A percentile compares a stretch with the other conserved stretches of the same genome.
Evolutionary conservation across 1,140 invertebrate species (phyloP).

Genomic region (Bombus huntii): DNA sequence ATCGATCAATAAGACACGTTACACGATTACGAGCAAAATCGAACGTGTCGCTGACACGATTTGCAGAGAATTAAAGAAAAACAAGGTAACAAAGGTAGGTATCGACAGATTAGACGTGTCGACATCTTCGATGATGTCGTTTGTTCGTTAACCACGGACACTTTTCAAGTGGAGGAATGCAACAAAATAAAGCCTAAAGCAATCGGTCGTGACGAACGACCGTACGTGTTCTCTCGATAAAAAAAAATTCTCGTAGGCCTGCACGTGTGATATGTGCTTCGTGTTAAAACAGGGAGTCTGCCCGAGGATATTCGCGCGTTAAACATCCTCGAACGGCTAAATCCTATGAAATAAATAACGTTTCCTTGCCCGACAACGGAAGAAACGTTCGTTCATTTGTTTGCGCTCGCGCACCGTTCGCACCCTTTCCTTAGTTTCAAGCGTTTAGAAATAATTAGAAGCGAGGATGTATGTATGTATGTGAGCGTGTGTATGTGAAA

Average conservation of each 20-base stretch:
- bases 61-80: neutral
- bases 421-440: conserved; percentile 49
- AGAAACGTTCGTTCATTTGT: conserved; percentile 38
- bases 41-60: neutral
- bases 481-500: neutral
- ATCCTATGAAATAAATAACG: neutral
- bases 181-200: conserved; percentile 18
- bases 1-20: neutral
- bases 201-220: neutral
- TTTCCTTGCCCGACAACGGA: neutral
- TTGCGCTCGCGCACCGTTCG: conserved; percentile 55
- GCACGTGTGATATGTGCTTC: conserved; percentile 56
- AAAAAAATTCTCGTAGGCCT: conserved; percentile 44
- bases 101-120: conserved; percentile 4
- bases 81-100: conserved; percentile 38
- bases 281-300: conserved; percentile 25
- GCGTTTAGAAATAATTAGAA: conserved; percentile 48
- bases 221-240: conserved; percentile 42
- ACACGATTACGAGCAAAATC: neutral
- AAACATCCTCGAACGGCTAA: conserved; percentile 15
- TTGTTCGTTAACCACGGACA: conserved; percentile 21
- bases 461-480: conserved; percentile 25
- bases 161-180: conserved; percentile 12
- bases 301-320: conserved; percentile 30
- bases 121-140: conserved; percentile 24